Conservation (phyloP, 2,113 vertebrate genomes). For the Grantiella picta region DNA sequence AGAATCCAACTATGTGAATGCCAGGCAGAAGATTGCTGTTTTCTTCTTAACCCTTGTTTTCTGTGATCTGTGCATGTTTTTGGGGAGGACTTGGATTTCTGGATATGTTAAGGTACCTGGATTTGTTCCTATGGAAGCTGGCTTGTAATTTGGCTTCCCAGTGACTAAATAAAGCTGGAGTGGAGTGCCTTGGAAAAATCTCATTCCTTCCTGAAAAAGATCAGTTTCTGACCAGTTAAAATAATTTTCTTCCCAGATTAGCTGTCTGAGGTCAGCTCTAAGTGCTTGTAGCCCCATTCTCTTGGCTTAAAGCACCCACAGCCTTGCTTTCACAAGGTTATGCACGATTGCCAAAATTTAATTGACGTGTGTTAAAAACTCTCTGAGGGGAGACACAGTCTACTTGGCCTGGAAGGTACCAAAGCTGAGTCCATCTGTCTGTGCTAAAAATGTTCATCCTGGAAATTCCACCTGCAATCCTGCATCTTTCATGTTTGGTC, state of each 20-base stretch:
- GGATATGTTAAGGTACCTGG: background rate
- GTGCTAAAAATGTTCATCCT: background rate
- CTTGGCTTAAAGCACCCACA: background rate
- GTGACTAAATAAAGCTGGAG: background rate
- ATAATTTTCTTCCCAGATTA: background rate
- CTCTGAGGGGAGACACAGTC: fast-evolving
- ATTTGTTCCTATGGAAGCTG: background rate
- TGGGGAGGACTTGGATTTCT: background rate
- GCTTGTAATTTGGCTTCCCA: background rate
- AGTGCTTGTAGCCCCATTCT: background rate
- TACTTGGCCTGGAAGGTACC: background rate
- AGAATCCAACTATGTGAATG: background rate
- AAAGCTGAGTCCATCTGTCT: background rate
- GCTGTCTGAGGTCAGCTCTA: background rate
- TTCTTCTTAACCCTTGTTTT: conserved; percentile 11
- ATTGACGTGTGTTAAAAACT: background rate
- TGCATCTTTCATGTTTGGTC: background rate
- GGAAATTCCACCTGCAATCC: background rate
- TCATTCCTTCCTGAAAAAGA: background rate
- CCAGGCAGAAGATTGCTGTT: background rate
- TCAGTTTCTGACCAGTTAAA: background rate
- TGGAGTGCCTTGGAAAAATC: background rate
- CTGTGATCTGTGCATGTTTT: background rate
- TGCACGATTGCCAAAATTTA: background rate
- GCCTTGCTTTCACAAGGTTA: background rate